Base-by-base conservation (phyloP, 2,113 vertebrate species). In the Nyctereutes procyonoides region DNA sequence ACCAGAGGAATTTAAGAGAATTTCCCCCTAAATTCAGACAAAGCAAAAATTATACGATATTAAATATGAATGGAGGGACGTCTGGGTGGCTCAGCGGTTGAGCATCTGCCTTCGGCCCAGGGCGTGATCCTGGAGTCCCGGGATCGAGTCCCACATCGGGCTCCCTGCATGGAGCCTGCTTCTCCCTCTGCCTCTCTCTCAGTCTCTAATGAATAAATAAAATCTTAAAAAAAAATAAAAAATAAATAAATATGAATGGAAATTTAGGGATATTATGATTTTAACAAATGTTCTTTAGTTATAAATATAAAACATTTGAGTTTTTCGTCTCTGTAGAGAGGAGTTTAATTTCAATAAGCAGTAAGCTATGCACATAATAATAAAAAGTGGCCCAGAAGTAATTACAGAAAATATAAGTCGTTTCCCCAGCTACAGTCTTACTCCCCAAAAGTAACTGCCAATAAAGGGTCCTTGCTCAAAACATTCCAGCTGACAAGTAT, bases 401-500 rank as follows among this genome's bases (percentile, higher is more conserved):
- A 85, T 86, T 76, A 60, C 2, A 76, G 65, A 93, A 92, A 92
- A 89, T 74, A 30, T 20, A 89, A 43, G n/a, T 60, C 26, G 48
- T 81, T 32, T 48, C 5, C 43, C 12, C 17, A 86, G 26, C 6
- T 13, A 48, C 13, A 77, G 81, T 51, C 43, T 63, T 13, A 6
- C 11, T 58, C 65, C 55, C 91, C 63, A 92, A 32, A 91, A 53
- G 48, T 16, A 83, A 69, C 16, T 56, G 79, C 51, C 58, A 88
- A 62, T 84, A 93, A 85, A 48, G 60, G 38, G 30, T 82, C 24
- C 74, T 86, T 87, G 80, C 58, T 77, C 63, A 82, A 93, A 90
- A 85, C 71, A n/a, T 13, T 53, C n/a, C 38, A 30, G 43, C 26
- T 53, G 62, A 67, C 85, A 74, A 43, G 88, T 7, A 17, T 53